Evolutionary conservation across 2,888 invertebrate species (phyloP), one percentile per base, ranked within the genome.

Genomic region (Catocala fraxini): DNA sequence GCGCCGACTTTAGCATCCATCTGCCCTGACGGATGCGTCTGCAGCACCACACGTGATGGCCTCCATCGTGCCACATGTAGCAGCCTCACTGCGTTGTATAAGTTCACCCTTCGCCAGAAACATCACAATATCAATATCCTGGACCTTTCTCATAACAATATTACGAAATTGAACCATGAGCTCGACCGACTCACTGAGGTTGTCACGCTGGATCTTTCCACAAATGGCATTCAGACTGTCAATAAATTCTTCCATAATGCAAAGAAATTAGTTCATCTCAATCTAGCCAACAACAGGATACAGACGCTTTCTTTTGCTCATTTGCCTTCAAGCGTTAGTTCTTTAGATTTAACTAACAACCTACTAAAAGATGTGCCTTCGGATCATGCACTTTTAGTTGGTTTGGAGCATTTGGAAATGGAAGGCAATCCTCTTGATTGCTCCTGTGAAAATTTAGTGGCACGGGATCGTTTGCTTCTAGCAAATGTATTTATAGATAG

Each of bases 41-140:
- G 96, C 80, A 95, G 95, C 68, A 94, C 95, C 42, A 95, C 96
- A 15, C 95, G 96, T n/a, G 96, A 97, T 83, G 93, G 95, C 53
- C 96, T 96, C 71, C 96, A 97, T 42, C 94, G 97, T 65, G 94
- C 95, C 39, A 95, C 95, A 66, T 96, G 96, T 83, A 95, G 95
- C 61, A 92, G 95, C 57, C 97, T 98, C 79, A 96, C 96, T 70
- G 97, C 97, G 51, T 96, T 97, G 9, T 96, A 97, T 89, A 98
- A 95, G 79, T 94, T 90, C 75, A 92, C 90, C 46, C 86, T 92
- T 51, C 89, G 88, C 45, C 90, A 92, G 73, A 94, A 92, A 79
- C 94, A 94, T 84, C 93, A 94, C 82, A 94, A 94, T 63, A 93
- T 94, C 63, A 94, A 95, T 69, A 93, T 94, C 68, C 77, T 97